Conservation (phyloP, 2,113 vertebrate species). For the Heloderma charlesbogerti region DNA sequence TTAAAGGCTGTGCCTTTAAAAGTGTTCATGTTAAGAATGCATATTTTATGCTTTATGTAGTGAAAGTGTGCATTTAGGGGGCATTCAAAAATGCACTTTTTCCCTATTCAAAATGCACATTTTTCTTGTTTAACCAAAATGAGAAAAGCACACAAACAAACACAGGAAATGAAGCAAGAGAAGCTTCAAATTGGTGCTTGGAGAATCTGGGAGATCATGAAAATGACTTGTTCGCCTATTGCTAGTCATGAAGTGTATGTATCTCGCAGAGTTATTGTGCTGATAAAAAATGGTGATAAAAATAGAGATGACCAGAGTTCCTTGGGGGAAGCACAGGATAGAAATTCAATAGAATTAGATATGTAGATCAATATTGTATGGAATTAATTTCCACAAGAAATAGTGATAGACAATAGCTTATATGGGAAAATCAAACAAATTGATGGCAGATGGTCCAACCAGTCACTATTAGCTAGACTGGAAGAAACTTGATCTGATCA, state of each 20-base stretch:
- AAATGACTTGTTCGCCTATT: not conserved
- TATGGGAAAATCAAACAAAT: not conserved
- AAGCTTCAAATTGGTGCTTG: too few species aligned
- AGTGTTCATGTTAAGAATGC: too few species aligned
- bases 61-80: too few species aligned
- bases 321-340: not conserved
- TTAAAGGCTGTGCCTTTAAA: too few species aligned
- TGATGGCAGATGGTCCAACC: not conserved
- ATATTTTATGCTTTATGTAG: too few species aligned
- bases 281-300: not conserved
- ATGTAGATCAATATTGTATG: not conserved
- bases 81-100: too few species aligned
- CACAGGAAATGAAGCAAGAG: too few species aligned
- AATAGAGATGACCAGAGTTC: not conserved
- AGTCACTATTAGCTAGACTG: not conserved
- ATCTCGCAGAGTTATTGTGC: not conserved
- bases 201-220: too few species aligned
- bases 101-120: too few species aligned
- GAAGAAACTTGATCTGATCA: not conserved
- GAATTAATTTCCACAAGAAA: not conserved
- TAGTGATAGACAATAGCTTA: not conserved
- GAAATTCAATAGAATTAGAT: not conserved
- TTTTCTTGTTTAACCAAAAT: too few species aligned
- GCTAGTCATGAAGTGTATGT: not conserved
- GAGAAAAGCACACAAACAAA: too few species aligned